phyloP scores from a whole-genome alignment of 2,888 invertebrate genomes.

The Drosophila subquinaria region DNA sequence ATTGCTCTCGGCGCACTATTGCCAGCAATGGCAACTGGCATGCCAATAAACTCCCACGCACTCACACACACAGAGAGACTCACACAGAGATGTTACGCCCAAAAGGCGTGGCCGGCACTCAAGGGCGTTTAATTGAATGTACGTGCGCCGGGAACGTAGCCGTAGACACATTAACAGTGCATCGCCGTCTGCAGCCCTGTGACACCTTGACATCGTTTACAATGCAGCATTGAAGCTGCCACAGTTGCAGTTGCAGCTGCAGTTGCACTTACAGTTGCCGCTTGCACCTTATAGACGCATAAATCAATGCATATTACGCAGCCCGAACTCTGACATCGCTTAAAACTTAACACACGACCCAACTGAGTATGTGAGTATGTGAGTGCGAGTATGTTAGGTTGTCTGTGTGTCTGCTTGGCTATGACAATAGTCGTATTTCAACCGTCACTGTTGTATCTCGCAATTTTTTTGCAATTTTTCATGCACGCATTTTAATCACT shows the following conservation, averaged over 20 bases:
- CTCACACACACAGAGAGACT: not conserved
- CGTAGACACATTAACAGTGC: slow-evolving; percentile 79
- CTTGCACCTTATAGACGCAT: slow-evolving; percentile 45
- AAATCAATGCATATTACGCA: slow-evolving; percentile 78
- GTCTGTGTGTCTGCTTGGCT: slow-evolving; percentile 18
- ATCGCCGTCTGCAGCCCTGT: slow-evolving; percentile 41
- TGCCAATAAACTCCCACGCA: slow-evolving; percentile 71
- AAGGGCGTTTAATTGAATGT: slow-evolving; percentile 81
- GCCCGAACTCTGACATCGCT: slow-evolving; percentile 61
- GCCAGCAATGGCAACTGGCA: slow-evolving; percentile 39
- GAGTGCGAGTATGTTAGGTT: not conserved
- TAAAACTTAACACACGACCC: slow-evolving; percentile 69
- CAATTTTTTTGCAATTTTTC: slow-evolving; percentile 45
- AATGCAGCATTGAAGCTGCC: slow-evolving; percentile 46
- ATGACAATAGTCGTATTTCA: slow-evolving; percentile 52
- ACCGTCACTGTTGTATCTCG: slow-evolving; percentile 9
- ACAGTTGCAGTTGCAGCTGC: slow-evolving; percentile 26
- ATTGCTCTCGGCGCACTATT: slow-evolving; percentile 64
- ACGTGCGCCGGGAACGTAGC: slow-evolving; percentile 65
- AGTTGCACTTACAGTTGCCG: slow-evolving; percentile 26
- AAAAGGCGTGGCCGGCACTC: slow-evolving; percentile 66
- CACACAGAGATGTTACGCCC: slow-evolving; percentile 1
- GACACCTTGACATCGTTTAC: slow-evolving; percentile 74
- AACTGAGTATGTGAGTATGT: not conserved
- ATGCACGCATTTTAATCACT: slow-evolving; percentile 74